Base-by-base conservation (phyloP, 2,888 invertebrate species). In the Lottia scabra region DNA sequence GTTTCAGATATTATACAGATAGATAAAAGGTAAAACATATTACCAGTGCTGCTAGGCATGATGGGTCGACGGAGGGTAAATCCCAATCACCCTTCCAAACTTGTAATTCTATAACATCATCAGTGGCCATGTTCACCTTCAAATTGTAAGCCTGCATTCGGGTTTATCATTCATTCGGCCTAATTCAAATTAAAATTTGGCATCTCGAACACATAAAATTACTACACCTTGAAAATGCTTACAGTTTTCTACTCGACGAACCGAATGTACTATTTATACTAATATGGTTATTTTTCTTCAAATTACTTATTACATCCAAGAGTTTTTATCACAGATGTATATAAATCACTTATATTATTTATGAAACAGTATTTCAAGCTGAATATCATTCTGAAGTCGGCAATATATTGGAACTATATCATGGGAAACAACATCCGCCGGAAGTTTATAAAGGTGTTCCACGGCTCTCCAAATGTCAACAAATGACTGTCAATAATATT, bases 41-140 rank as follows among this genome's bases (percentile, higher is more conserved):
- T 78, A 96, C 95, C 92, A 96, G 91, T 85, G 94, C 93, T 90
- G 95, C 93, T 65, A 96, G 91, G 88, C 95, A 96, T 88, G 94
- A 93, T 75, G 94, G 92, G 91, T 96, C 95, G 74, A 96, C 92
- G 0, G 96, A 95, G 0, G 96, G 95, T 68, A 97, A 91, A 27
- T 95, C 95, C 93, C 94, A 96, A 89, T 96, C 96, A 26, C 96
- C 95, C 86, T 93, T 93, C 93, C 95, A 96, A 79, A 95, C 93
- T 89, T 94, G 92, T 80, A 96, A 75, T 70, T 86, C 79, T 72
- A 89, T 81, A 62, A 78, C 79, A 73, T 83, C 80, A 76, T 81
- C 84, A 10, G 45, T 46, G 43, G 78, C 83, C 83, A 83, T 84
- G 48, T 80, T 81, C 67, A 73, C 70, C 63, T 69, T 71, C 70